These are phyloP conservation scores for Lerista edwardsae DNA, from an alignment of 2,797 vertebrate genomes.

Conservation along the genomic window DNA sequence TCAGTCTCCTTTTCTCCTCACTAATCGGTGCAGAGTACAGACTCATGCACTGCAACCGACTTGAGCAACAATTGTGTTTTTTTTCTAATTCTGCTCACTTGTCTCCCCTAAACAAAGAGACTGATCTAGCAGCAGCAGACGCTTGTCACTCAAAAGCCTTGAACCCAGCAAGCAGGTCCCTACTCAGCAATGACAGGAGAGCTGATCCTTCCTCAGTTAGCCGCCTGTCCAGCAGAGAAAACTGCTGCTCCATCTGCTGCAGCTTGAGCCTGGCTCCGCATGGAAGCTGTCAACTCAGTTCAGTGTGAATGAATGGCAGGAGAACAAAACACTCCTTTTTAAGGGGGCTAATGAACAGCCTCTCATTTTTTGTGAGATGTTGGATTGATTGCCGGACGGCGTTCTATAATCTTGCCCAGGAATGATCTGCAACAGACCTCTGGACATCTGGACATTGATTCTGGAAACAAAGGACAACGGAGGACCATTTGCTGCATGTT, in stretches of 20 bases:
- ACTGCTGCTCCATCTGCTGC: not conserved
- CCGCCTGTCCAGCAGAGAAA: not conserved
- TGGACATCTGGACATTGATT: no score
- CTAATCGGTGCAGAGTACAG: not conserved
- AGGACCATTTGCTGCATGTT: not conserved
- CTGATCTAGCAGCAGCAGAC: not conserved
- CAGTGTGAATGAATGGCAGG: not conserved
- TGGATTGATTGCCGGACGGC: not conserved
- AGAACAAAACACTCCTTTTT: not conserved
- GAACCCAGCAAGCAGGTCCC: not conserved
- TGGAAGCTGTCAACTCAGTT: not conserved
- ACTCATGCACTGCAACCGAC: not conserved
- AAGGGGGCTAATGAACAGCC: not conserved
- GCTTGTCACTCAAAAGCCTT: not conserved
- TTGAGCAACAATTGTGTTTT: not conserved
- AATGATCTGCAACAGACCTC: not conserved
- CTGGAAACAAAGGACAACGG: not conserved
- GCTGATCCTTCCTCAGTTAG: not conserved
- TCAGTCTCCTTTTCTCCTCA: no score
- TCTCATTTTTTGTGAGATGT: not conserved
- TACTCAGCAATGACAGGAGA: not conserved
- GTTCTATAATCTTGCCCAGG: not conserved
- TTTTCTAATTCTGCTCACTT: not conserved
- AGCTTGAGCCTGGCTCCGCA: not conserved
- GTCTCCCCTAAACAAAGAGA: not conserved